Conservation (phyloP, 2,888 invertebrate genomes). For the Xiphydria camelus region DNA sequence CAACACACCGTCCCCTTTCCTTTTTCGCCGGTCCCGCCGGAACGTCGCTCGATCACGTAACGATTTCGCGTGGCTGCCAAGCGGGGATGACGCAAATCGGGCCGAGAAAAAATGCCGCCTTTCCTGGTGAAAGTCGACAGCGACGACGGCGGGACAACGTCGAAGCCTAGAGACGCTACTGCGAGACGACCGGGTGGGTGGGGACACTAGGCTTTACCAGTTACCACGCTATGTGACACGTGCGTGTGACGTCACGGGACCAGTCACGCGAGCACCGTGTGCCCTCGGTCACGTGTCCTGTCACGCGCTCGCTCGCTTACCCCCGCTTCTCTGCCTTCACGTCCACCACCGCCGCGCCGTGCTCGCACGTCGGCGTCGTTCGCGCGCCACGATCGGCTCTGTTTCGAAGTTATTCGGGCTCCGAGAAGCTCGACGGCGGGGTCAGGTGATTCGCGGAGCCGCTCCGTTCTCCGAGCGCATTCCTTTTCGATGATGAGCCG, state of each 20-base stretch:
- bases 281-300: conserved; percentile 55
- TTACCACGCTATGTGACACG: conserved; percentile 56
- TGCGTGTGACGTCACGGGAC: conserved; percentile 56
- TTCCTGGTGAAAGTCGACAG: conserved; percentile 41
- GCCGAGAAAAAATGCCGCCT: conserved; percentile 19
- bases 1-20: too few species aligned
- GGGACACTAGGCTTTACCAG: conserved; percentile 22
- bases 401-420: too few species aligned
- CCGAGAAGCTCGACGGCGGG: too few species aligned
- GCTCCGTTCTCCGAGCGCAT: too few species aligned
- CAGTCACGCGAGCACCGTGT: conserved; percentile 57
- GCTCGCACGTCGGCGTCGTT: neutral
- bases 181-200: conserved; percentile 25
- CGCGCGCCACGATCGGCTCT: too few species aligned
- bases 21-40: too few species aligned
- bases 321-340: too few species aligned
- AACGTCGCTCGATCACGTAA: conserved; percentile 10
- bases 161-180: conserved; percentile 41
- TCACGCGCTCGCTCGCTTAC: conserved; percentile 50
- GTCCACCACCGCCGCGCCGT: neutral
- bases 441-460: too few species aligned
- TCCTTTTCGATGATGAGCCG: too few species aligned
- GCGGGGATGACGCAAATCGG: conserved; percentile 3
- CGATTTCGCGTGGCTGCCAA: neutral
- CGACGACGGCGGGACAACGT: conserved; percentile 12